Conservation (phyloP, 2,888 invertebrate genomes). For the Drosophila conformis region DNA sequence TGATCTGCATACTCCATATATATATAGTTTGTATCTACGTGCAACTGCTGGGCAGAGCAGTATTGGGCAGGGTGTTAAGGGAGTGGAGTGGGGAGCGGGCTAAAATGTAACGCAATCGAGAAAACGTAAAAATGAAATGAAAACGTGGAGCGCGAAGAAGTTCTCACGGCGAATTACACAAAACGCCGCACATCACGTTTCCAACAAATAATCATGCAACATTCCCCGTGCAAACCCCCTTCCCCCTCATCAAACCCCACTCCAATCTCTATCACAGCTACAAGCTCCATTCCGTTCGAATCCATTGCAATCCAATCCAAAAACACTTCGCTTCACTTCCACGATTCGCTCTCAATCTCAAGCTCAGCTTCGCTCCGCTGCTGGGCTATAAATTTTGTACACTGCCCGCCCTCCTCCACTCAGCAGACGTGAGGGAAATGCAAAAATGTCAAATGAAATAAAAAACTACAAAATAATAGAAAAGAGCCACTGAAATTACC, state of each 20-base stretch:
- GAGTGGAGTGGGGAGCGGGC: background rate
- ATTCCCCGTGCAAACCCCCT: conserved; percentile 1
- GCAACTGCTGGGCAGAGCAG: conserved; percentile 6
- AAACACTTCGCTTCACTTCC: conserved; percentile 20
- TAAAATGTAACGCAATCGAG: conserved; percentile 34
- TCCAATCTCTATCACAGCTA: conserved; percentile 4
- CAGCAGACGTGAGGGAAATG: conserved; percentile 75
- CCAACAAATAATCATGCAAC: conserved; percentile 56
- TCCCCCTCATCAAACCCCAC: background rate
- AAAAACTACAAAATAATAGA: conserved; percentile 44
- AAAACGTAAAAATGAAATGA: conserved; percentile 39
- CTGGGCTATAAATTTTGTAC: conserved; percentile 65
- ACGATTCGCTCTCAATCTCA: conserved; percentile 19
- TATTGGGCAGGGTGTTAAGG: background rate
- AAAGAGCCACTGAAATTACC: conserved; percentile 45
- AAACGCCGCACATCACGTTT: conserved; percentile 79
- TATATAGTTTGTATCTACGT: conserved; percentile 26
- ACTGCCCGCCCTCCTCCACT: conserved; percentile 13
- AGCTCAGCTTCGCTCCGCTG: conserved; percentile 47
- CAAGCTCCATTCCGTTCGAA: conserved; percentile 13
- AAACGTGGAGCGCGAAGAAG: conserved; percentile 58
- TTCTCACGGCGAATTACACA: conserved; percentile 80
- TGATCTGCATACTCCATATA: conserved; percentile 48
- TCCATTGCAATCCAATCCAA: conserved; percentile 5
- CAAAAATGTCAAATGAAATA: conserved; percentile 57